These are phyloP conservation scores for Setipinna tenuifilis DNA, from an alignment of 2,797 vertebrate species.

Conservation along the genomic window DNA sequence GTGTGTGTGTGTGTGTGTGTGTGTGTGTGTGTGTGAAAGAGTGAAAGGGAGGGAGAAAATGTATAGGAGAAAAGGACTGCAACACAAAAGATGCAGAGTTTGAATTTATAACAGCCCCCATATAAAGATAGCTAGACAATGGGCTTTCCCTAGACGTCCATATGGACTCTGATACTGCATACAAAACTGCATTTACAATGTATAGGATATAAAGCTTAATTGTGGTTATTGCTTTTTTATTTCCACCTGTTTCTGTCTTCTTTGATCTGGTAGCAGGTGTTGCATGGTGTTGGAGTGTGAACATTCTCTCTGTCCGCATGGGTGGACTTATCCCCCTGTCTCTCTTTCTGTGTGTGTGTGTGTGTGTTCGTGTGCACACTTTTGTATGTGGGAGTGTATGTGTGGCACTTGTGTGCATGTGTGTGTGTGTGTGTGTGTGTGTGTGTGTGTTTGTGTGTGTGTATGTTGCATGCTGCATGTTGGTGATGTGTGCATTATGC, in stretches of 20 bases:
- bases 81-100: neutral
- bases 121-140: neutral
- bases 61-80: neutral
- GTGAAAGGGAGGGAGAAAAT: neutral
- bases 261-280: constrained; percentile 12
- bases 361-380: no score
- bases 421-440: no score
- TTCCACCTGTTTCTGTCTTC: neutral
- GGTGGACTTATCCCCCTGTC: constrained; percentile 24
- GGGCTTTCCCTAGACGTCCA: neutral
- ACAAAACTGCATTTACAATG: neutral
- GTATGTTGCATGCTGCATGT: constrained; percentile 53
- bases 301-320: constrained; percentile 45
- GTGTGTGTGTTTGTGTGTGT: constrained; percentile 24
- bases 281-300: constrained; percentile 6
- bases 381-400: no score
- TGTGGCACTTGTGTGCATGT: no score
- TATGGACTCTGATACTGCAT: neutral
- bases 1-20: constrained; percentile 20
- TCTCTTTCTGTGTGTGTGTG: no score
- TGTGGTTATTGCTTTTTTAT: neutral
- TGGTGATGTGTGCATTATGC: neutral
- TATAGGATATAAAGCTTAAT: neutral
- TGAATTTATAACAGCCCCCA: neutral
- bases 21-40: neutral